Base-by-base conservation (phyloP, 2,888 invertebrate species). In the Slavum lentiscoides region DNA sequence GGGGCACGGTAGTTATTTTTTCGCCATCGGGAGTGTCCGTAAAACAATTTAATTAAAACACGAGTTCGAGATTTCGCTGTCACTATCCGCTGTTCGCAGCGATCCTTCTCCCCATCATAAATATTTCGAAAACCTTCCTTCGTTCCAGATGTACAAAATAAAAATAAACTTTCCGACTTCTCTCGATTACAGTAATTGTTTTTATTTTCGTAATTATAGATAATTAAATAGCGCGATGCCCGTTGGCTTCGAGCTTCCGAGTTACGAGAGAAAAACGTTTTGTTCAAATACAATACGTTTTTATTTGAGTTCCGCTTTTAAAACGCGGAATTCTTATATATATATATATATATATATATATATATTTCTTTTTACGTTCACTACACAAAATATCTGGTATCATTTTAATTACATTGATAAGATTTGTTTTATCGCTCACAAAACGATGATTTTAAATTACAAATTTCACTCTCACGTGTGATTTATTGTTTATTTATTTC, bases 1-100 rank as follows among this genome's bases (percentile, higher is more conserved):
- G 37, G 9, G 13, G 15, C 2, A 30, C 30, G 30, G 30, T 23
- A 70, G 19, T 43, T 23, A 43, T 74, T 74, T 64, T 55, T 21
- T 30, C 37, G 37, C 49, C 13, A 59, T 37, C 11, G 3, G 23
- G 64, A 37, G 66, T 74, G 66, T 5, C 6, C 5, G 37, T 53
- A 21, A 55, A 66, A 66, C 17, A 17, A 55, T 49, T 74, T 74
- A 74, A 74, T 66, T 74, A 66, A 66, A 74, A 66, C 23, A 7
- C 39, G n/a, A 66, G 39, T 58, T 43, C 6, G 49, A 11, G 21
- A 49, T 30, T 9, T 66, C 17, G 15, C 9, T 23, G 6, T 21
- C 19, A 19, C 21, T 70, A 55, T 69, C 1, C 53, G 9, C 19
- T 1, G 58, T 21, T 59, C 58, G 17, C n/a, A 15, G n/a, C 8